Base-by-base conservation (phyloP, 2,888 invertebrate genomes). In the Baccha elongata region DNA sequence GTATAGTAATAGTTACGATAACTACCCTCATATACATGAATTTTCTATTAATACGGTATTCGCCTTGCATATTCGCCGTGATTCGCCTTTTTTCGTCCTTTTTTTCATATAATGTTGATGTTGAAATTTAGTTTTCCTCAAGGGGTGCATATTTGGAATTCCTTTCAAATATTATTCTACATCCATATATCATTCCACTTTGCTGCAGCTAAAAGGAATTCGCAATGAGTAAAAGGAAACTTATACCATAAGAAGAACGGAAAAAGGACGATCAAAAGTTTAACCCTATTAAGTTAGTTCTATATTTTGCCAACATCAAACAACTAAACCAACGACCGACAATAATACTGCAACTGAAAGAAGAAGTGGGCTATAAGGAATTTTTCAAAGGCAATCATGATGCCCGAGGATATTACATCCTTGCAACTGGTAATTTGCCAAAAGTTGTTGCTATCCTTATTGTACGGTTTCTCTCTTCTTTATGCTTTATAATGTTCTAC, bases 401-500 rank as follows among this genome's bases (percentile, higher is more conserved):
- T 48, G 79, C 62, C 40, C 52, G 40, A 55, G 53, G 72, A 73
- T 53, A 40, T 58, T 58, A 58, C 53, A 73, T 73, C 62, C 62
- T 62, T 64, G 74, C 62, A 74, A 68, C 74, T 74, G 73, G 73
- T 74, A 80, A 68, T 73, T 64, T 73, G 79, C 62, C 79, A 67
- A 79, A 68, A 46, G 40, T 58, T 58, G 58, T 40, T 58, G 40
- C 23, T 58, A 23, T 46, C 40, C 21, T 13, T 15, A 7, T 52
- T 17, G 44, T 13, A 32, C 44, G 8, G n/a, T n/a, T n/a, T n/a
- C n/a, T n/a, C n/a, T 53, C 35, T 19, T 32, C 21, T 37, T 8
- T 32, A 46, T 21, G 1, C 21, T n/a, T n/a, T 40, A 3, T 1
- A 10, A 62, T 64, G 13, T 32, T 65, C 58, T 60, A n/a, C 72